A percentile compares a stretch with the other conserved stretches of the same genome.
phyloP scores from a whole-genome alignment of 23 tunicate species.

The Oikopleura dioica region DNA sequence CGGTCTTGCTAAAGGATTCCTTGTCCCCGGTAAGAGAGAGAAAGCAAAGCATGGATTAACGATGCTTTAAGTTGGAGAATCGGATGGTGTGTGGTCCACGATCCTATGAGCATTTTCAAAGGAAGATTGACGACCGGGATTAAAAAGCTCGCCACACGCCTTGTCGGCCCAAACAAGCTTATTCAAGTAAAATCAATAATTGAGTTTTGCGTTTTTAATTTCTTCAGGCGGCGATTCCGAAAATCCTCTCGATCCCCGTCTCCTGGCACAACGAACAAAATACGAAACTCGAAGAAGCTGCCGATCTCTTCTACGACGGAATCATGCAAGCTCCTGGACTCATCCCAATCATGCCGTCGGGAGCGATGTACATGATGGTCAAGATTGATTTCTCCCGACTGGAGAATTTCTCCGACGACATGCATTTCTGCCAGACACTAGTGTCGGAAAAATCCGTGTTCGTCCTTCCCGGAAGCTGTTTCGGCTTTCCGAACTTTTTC shows the following conservation, averaged over 20 bases:
- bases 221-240: constrained; percentile 5
- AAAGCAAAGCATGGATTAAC: too few relatives aligned
- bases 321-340: background rate
- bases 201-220: too few relatives aligned
- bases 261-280: background rate
- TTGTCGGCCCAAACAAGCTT: constrained; percentile 2
- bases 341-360: background rate
- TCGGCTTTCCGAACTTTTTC: too few relatives aligned
- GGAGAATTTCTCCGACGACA: too few relatives aligned
- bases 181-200: too few relatives aligned
- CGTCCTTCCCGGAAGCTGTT: too few relatives aligned
- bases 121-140: constrained; percentile 9
- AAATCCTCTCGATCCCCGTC: background rate
- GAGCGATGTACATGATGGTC: constrained; percentile 12
- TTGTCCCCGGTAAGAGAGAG: constrained; percentile 9
- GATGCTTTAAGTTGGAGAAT: too few relatives aligned
- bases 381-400: too few relatives aligned
- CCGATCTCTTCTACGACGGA: constrained; percentile 6
- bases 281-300: constrained; percentile 9
- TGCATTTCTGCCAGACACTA: too few relatives aligned
- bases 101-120: constrained; percentile 40
- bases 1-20: constrained; percentile 4
- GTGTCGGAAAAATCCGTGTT: too few relatives aligned
- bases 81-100: constrained; percentile 82
- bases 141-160: background rate